Evolutionary conservation across 2,797 vertebrate species (phyloP), one percentile per base, ranked within the genome.

Genomic region (Myotis pilosus): DNA sequence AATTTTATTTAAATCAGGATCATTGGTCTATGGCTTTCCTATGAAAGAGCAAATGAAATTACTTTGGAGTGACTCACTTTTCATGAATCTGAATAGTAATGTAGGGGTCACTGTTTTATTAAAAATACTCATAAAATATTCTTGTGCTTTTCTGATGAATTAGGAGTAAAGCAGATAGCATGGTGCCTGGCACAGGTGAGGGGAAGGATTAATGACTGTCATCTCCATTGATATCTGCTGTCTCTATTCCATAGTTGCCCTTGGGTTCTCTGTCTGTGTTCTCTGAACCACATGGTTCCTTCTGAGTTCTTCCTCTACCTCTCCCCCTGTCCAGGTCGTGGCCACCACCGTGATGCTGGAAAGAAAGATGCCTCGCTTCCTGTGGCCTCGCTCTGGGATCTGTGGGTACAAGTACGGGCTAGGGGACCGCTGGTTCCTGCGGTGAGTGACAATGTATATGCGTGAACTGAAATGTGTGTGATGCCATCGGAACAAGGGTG

Each of bases 321-420:
- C 62, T 95, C 3, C 0, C 23, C 81, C 57, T 49, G 47, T 78
- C 19, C 95, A 99, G 99, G 99, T 99, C 28, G 99, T 99, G 2
- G 99, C 99, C 86, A 99, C 99, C 9, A 99, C 99, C 1, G 97
- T 99, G 94, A 99, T 99, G 99, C 96, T 99, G 89, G 99, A 99
- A 95, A 96, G 99, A 91, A 99, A 99, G 81, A 97, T 99, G 86
- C 99, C 99, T 0, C 98, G 99, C 33, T 98, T 98, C 83, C 98
- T 99, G 69, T 99, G 99, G 99, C 99, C 99, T 88, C 99, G 99
- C 9, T 98, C 99, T 0, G 99, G 99, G 1, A 97, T 99, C 71
- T 99, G 99, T 10, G 99, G 99, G 15, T 95, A 96, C 8, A 97
- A 98, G 8, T 99, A 98, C 0, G 99, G 99, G 15, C 98, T 99